Conservation (phyloP, 1,140 invertebrate genomes). For the Philotrypesis tridentata region DNA sequence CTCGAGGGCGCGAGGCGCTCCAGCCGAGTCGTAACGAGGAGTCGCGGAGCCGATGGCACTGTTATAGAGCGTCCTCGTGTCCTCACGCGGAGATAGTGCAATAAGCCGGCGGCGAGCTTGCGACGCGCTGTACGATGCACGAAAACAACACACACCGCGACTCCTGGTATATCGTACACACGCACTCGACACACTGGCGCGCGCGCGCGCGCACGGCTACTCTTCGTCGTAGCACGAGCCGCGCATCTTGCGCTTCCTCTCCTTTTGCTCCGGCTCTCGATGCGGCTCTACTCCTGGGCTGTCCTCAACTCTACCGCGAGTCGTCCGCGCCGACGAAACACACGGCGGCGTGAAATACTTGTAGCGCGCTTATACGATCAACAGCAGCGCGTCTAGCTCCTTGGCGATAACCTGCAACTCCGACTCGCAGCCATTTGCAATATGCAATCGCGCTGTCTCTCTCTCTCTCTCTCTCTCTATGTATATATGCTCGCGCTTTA, state of each 20-base stretch:
- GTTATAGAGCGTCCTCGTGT: neutral
- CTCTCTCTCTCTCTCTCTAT: neutral
- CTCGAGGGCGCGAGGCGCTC: neutral
- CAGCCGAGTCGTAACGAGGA: neutral
- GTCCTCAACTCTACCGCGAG: too few relatives aligned
- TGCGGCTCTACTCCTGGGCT: too few relatives aligned
- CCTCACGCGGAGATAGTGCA: too few relatives aligned
- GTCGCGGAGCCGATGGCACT: too few relatives aligned
- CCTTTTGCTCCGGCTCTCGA: neutral
- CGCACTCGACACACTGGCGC: neutral
- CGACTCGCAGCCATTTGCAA: conserved; percentile 50
- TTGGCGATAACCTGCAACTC: conserved; percentile 38
- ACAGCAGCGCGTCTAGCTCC: conserved; percentile 5
- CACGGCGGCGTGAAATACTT: neutral
- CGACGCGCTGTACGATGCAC: neutral
- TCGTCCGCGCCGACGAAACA: neutral
- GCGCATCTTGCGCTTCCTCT: neutral
- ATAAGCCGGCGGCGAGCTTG: neutral
- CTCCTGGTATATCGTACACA: neutral
- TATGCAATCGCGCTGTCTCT: conserved; percentile 31
- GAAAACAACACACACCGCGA: conserved; percentile 22
- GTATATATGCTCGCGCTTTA: too few relatives aligned
- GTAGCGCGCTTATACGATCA: neutral
- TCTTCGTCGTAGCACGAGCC: neutral
- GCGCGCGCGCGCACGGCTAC: neutral